Percentiles rank a stretch among this genome's conserved stretches.
Conservation (phyloP, 1,140 invertebrate species). For the Zaprionus camerounensis region DNA sequence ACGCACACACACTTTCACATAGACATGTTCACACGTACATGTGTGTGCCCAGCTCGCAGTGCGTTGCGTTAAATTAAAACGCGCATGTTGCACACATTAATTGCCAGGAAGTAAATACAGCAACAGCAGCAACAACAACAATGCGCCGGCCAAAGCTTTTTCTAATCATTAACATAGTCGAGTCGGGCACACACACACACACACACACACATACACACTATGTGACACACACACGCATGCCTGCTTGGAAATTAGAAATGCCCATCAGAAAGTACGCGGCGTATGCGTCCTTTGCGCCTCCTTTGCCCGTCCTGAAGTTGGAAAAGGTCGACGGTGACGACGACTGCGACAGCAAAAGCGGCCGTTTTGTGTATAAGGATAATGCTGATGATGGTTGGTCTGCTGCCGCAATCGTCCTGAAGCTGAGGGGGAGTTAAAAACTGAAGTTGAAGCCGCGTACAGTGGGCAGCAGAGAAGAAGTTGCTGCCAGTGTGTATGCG, state of each 20-base stretch:
- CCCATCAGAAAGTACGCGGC: conserved; percentile 71
- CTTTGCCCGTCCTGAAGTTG: conserved; percentile 39
- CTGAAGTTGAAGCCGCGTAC: conserved; percentile 10
- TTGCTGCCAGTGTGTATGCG: not conserved
- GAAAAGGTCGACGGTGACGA: conserved; percentile 59
- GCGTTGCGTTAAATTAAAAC: conserved; percentile 76
- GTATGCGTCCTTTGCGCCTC: conserved; percentile 22
- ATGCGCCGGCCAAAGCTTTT: conserved; percentile 58
- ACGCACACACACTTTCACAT: conserved; percentile 1
- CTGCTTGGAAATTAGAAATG: conserved; percentile 83
- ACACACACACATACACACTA: conserved; percentile 44
- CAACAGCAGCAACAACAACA: conserved; percentile 40
- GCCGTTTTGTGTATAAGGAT: conserved; percentile 66
- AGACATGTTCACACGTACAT: not conserved
- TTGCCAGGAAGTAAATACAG: conserved; percentile 76
- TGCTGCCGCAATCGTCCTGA: conserved; percentile 27
- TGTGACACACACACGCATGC: conserved; percentile 16
- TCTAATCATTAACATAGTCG: conserved; percentile 83
- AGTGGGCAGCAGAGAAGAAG: not conserved
- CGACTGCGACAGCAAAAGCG: conserved; percentile 17
- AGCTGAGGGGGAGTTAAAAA: conserved; percentile 15
- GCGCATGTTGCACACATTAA: conserved; percentile 83
- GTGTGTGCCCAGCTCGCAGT: conserved; percentile 37
- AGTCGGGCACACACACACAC: conserved; percentile 16
- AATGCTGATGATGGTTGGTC: conserved; percentile 73